These are phyloP conservation scores for Cecropterus lyciades DNA, from an alignment of 1,140 invertebrate genomes.

Conservation along the genomic window DNA sequence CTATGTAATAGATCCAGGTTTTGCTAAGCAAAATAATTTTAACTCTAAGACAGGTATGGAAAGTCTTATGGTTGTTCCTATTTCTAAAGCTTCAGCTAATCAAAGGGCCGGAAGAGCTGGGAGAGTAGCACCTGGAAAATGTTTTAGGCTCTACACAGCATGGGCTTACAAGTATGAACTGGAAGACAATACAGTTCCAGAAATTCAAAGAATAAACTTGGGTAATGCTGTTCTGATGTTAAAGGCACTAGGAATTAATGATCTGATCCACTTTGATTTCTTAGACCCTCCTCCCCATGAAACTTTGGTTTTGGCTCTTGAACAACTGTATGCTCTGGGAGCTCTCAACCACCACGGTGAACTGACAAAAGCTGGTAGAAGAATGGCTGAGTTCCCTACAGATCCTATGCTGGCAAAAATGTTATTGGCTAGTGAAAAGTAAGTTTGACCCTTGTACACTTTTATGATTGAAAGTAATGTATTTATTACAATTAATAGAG, in stretches of 20 bases:
- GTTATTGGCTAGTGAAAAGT: slow-evolving; percentile 98
- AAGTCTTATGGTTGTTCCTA: slow-evolving; percentile 98
- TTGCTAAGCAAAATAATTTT: slow-evolving; percentile 99
- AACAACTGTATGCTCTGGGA: slow-evolving; percentile 99
- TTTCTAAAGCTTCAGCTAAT: slow-evolving; percentile 98
- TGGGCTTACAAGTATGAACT: slow-evolving; percentile 99
- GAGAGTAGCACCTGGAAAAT: slow-evolving; percentile 97
- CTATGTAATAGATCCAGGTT: slow-evolving; percentile 99
- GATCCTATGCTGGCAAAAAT: slow-evolving; percentile 99
- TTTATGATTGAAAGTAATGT: no score
- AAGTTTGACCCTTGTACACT: slow-evolving; percentile 50
- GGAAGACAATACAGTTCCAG: slow-evolving; percentile 98
- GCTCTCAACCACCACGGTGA: slow-evolving; percentile 99
- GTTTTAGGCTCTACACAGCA: slow-evolving; percentile 98
- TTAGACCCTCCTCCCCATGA: slow-evolving; percentile 99
- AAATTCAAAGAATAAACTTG: slow-evolving; percentile 99
- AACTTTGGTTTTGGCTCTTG: slow-evolving; percentile 96
- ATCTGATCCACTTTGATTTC: slow-evolving; percentile 99
- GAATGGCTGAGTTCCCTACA: slow-evolving; percentile 99
- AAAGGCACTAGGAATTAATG: slow-evolving; percentile 98
- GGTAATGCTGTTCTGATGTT: slow-evolving; percentile 98
- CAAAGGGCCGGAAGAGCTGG: slow-evolving; percentile 97
- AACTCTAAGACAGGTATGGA: slow-evolving; percentile 99
- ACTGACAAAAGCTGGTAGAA: slow-evolving; percentile 97
- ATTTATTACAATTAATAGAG: no score